These are phyloP conservation scores for Heliconius ismenius DNA, from an alignment of 2,888 invertebrate species.

Conservation along the genomic window DNA sequence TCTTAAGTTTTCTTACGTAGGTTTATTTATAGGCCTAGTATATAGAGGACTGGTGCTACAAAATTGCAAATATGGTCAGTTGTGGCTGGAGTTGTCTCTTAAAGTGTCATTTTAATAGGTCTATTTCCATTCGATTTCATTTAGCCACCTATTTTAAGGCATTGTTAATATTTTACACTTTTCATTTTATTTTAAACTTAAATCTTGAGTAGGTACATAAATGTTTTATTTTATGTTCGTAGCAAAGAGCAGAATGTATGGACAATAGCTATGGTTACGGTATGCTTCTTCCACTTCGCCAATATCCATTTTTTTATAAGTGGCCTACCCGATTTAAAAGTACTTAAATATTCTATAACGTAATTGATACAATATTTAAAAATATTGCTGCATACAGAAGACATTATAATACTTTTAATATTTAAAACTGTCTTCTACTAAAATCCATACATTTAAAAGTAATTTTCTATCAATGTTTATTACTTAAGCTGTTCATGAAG, in stretches of 20 bases:
- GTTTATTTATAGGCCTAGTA: conserved; percentile 21
- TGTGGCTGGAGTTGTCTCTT: conserved; percentile 62
- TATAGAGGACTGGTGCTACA: conserved; percentile 49
- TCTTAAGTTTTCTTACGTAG: neutral
- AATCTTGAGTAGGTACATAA: neutral
- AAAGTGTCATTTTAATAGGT: conserved; percentile 62
- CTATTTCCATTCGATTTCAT: conserved; percentile 45
- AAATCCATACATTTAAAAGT: neutral
- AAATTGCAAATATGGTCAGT: conserved; percentile 48
- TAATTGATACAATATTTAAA: neutral
- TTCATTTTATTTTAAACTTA: conserved; percentile 14
- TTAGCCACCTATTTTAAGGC: conserved; percentile 29
- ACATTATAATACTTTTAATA: neutral
- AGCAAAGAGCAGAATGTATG: neutral
- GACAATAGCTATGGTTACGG: neutral
- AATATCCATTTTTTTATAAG: neutral
- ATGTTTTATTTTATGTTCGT: neutral
- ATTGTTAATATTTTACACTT: conserved; percentile 6
- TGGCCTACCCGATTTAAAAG: neutral
- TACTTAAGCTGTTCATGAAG: too few relatives aligned
- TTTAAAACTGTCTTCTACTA: neutral
- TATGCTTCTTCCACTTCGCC: neutral
- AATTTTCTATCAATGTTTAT: too few relatives aligned
- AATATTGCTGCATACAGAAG: too few relatives aligned
- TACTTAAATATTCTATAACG: neutral